Conservation (phyloP, 1,140 invertebrate species). For the Meloidogyne floridensis region DNA sequence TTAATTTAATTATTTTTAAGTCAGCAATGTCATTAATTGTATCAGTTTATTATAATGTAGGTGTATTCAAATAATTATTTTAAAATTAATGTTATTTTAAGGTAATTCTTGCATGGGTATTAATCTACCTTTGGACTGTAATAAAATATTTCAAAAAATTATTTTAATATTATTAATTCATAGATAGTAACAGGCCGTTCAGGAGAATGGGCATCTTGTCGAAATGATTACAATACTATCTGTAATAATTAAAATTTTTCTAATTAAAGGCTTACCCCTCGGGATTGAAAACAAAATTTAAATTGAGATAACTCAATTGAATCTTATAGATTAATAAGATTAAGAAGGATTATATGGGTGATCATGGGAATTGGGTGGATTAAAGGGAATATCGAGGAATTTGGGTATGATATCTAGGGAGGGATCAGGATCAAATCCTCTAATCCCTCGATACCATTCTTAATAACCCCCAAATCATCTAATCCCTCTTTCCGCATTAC, state of each 20-base stretch:
- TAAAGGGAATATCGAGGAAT: too few species aligned
- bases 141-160: background rate
- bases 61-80: background rate
- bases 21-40: slow-evolving; percentile 12
- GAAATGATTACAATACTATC: slow-evolving; percentile 81
- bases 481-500: too few species aligned
- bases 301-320: too few species aligned
- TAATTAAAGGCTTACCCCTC: background rate
- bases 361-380: too few species aligned
- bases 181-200: slow-evolving; percentile 78
- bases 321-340: too few species aligned
- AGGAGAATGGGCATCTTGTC: slow-evolving; percentile 80
- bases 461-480: too few species aligned
- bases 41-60: slow-evolving; percentile 84
- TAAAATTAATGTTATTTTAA: background rate
- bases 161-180: background rate
- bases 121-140: slow-evolving; percentile 83
- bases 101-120: slow-evolving; percentile 84
- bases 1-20: slow-evolving; percentile 11
- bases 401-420: too few species aligned
- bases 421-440: too few species aligned
- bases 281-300: too few species aligned
- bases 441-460: too few species aligned
- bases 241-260: slow-evolving; percentile 36
- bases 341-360: too few species aligned